Base-by-base conservation (phyloP, 1,140 invertebrate genomes). In the Ruditapes philippinarum region DNA sequence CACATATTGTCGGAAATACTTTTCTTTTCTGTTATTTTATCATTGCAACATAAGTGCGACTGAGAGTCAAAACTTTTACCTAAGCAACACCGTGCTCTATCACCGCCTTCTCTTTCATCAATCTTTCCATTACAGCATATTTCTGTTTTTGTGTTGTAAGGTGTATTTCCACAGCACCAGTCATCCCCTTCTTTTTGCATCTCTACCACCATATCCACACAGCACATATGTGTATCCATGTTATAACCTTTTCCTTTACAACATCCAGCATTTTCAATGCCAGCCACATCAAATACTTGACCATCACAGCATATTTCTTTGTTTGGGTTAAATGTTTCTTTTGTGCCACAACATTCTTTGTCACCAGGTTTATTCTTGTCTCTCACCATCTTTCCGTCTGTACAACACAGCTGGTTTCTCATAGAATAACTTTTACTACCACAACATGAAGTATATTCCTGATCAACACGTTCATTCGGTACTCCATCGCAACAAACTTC, bases 401-500 rank as follows among this genome's bases (percentile, higher is more conserved):
- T 40, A 42, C 80, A 82, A 42, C 80, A 82, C 14, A 82, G 36
- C 1, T 82, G 33, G 4, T 31, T 33, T 51, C 22, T 82, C 5
- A 36, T 65, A 19, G 57, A 65, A 25, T 60, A 82, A 45, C 80
- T 82, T 40, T 62, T 38, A 12, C 57, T 49, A 12, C 80, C 40
- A 42, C 80, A 82, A 42, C 80, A 82, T 31, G 80, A 82, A 28
- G 80, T 82, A 19, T 51, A 73, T 7, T 54, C 25, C 0, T 51
- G 33, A 0, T 70, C 49, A 14, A 31, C n/a, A 73, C 68, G n/a
- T 25, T 17, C 28, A 40, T 74, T 49, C 17, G 54, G 80, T 1
- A 82, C 40, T 65, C 80, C 80, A 65, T 82, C 54, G 51, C 81
- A 83, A 25, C 81, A 83, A 31, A 83, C 54, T 70, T 83, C 81